phyloP scores from a whole-genome alignment of 2,797 vertebrate species.

The Channallabes apus region DNA sequence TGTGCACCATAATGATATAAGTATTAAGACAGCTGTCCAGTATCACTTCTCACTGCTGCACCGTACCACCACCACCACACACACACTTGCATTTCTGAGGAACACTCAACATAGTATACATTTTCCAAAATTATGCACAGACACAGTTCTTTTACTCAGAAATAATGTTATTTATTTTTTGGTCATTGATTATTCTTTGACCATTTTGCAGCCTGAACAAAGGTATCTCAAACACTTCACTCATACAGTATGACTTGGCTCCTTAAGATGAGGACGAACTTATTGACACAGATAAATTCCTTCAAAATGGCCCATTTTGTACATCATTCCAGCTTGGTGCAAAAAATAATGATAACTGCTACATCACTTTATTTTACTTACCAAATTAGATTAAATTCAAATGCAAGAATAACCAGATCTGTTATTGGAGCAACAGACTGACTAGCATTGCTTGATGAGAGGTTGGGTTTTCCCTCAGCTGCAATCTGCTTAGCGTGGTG shows the following conservation, averaged over 20 bases:
- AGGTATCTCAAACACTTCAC: no score
- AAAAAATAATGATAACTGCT: not conserved
- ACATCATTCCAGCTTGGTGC: not conserved
- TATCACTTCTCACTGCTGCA: slow-evolving; percentile 45
- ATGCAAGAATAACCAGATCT: not conserved
- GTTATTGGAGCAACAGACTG: not conserved
- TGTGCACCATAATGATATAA: slow-evolving; percentile 79
- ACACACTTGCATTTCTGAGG: slow-evolving; percentile 14
- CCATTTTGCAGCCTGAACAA: not conserved
- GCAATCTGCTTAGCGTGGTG: not conserved
- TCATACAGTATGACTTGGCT: not conserved
- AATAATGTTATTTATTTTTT: slow-evolving; percentile 6
- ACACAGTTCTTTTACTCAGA: not conserved
- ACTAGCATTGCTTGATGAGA: not conserved
- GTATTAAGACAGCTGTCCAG: slow-evolving; percentile 77
- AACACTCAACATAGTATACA: not conserved
- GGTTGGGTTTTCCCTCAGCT: slow-evolving; percentile 9
- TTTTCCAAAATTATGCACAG: not conserved
- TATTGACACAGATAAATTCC: not conserved
- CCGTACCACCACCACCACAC: slow-evolving; percentile 10
- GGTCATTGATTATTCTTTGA: not conserved
- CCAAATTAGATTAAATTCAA: slow-evolving; percentile 1
- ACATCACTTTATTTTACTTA: not conserved
- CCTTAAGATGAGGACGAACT: not conserved
- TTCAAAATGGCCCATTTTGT: not conserved